These are phyloP conservation scores for Spondyliosoma cantharus DNA, from an alignment of 2,797 vertebrate genomes.

Conservation along the genomic window DNA sequence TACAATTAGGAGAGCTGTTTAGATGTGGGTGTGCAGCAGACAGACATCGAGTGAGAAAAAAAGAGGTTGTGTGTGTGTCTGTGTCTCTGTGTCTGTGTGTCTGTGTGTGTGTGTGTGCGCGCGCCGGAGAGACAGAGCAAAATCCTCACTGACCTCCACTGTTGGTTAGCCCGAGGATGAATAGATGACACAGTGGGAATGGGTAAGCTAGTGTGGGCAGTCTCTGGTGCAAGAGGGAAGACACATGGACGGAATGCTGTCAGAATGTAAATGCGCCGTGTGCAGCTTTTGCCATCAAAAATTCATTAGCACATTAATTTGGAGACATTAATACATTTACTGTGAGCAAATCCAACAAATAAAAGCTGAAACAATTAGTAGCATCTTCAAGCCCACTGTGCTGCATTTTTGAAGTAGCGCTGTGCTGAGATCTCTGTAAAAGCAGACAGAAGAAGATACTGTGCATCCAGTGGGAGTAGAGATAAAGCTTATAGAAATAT, in stretches of 20 bases:
- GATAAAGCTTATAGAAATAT: neutral
- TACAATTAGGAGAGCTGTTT: conserved; percentile 38
- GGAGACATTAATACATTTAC: conserved; percentile 34
- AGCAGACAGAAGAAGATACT: neutral
- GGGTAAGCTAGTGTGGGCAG: conserved; percentile 58
- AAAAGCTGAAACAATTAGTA: conserved; percentile 9
- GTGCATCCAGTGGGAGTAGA: conserved; percentile 15
- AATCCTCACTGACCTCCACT: conserved; percentile 68
- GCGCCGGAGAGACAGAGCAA: neutral
- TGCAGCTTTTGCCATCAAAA: conserved; percentile 37
- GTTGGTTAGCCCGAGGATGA: conserved; percentile 66
- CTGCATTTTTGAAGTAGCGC: conserved; percentile 27
- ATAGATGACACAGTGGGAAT: conserved; percentile 68
- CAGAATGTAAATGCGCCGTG: conserved; percentile 44
- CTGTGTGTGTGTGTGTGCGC: conserved; percentile 11
- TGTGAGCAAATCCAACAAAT: conserved; percentile 11
- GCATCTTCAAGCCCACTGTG: conserved; percentile 16
- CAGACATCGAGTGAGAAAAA: neutral
- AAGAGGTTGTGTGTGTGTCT: conserved; percentile 1
- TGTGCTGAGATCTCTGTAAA: conserved; percentile 21
- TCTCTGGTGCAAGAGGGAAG: conserved; percentile 49
- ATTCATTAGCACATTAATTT: conserved; percentile 36
- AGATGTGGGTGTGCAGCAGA: conserved; percentile 36
- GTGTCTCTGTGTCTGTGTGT: conserved; percentile 11
- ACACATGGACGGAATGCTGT: conserved; percentile 39